Percentiles rank a stretch among this genome's conserved stretches.
phyloP scores from a whole-genome alignment of 2,888 invertebrate genomes.

The Thecophora atra region DNA sequence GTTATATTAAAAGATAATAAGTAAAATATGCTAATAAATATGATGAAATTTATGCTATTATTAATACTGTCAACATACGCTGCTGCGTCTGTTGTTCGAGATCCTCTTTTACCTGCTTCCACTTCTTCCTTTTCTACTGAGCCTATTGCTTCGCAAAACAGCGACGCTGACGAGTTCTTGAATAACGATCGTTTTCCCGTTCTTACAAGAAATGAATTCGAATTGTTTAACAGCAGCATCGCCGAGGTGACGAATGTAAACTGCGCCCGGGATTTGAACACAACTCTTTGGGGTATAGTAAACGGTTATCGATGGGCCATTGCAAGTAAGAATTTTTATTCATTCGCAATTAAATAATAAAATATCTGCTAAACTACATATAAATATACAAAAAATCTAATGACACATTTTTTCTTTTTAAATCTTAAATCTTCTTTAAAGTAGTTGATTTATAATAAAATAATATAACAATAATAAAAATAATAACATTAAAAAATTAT shows the following conservation, averaged over 20 bases:
- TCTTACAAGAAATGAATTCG: slow-evolving; percentile 45
- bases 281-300: slow-evolving; percentile 53
- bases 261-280: slow-evolving; percentile 55
- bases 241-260: slow-evolving; percentile 45
- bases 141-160: neutral
- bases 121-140: neutral
- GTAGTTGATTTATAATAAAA: no score
- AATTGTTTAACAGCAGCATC: slow-evolving; percentile 50
- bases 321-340: slow-evolving; percentile 51
- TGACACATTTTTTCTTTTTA: no score
- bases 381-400: neutral
- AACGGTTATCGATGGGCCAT: slow-evolving; percentile 54
- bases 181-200: neutral
- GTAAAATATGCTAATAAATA: neutral
- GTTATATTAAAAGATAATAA: neutral
- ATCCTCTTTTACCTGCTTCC: neutral
- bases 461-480: no score
- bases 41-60: neutral
- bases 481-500: no score
- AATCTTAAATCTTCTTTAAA: no score
- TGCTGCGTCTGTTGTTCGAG: neutral
- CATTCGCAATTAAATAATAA: slow-evolving; percentile 26
- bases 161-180: neutral
- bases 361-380: neutral
- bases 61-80: slow-evolving; percentile 10